phyloP scores from a whole-genome alignment of 2,113 vertebrate genomes.

The Rhinopomastus cyanomelas region DNA sequence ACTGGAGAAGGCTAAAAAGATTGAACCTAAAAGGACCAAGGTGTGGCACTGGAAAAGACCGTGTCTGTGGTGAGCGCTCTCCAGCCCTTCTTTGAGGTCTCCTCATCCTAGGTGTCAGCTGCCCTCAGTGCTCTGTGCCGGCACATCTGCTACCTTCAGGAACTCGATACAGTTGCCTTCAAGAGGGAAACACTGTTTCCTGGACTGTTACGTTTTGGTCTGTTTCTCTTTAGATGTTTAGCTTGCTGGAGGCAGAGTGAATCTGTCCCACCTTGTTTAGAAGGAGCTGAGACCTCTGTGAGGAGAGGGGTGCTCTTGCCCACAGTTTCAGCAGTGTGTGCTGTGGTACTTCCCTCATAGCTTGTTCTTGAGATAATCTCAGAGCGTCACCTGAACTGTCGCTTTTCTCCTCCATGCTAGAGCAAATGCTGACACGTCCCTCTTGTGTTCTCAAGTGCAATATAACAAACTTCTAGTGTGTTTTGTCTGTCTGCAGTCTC shows the following conservation, averaged over 20 bases:
- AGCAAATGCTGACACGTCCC: background rate
- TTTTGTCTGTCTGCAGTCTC: background rate
- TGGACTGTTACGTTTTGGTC: background rate
- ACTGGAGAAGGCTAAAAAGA: background rate
- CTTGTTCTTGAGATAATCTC: background rate
- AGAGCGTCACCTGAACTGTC: background rate
- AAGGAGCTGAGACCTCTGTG: background rate
- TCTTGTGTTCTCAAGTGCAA: background rate
- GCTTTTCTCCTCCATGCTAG: background rate
- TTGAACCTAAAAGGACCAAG: no score
- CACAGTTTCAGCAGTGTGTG: background rate
- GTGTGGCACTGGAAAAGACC: no score
- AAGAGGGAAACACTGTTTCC: background rate
- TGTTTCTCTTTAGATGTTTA: background rate
- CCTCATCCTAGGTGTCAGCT: background rate
- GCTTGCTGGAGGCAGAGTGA: background rate
- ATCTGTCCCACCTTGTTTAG: background rate
- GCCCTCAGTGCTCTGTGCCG: fast-evolving
- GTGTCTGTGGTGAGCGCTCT: background rate
- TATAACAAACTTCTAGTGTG: background rate
- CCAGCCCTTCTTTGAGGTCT: background rate
- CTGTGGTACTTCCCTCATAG: background rate
- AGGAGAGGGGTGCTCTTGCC: background rate
- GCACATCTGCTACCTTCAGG: background rate
- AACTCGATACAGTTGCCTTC: background rate